Evolutionary conservation across 2,113 vertebrate species (phyloP).

Genomic region (Paracanthobrama guichenoti): DNA sequence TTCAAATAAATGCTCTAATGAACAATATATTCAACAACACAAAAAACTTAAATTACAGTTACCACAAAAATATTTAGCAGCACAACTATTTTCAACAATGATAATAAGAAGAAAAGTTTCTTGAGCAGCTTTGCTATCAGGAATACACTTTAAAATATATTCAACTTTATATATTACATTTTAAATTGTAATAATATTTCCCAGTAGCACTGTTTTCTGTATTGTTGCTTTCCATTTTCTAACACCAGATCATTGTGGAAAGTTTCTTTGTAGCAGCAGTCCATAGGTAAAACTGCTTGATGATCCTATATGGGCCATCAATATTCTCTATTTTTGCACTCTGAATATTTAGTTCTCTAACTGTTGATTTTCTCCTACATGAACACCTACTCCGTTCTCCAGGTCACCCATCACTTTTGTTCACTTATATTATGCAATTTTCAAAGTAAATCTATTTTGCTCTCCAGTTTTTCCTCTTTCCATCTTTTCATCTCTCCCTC

Average conservation of each 20-base stretch:
- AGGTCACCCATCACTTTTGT: conserved; percentile 50
- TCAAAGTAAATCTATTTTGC: conserved; percentile 48
- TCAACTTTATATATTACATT: not conserved
- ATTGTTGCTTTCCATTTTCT: not conserved
- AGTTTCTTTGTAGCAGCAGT: not conserved
- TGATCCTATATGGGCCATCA: not conserved
- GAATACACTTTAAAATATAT: not conserved
- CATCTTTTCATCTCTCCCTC: conserved; percentile 22
- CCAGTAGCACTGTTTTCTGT: not conserved
- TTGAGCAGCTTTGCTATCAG: not conserved
- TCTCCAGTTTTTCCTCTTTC: conserved; percentile 25
- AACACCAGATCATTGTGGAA: not conserved
- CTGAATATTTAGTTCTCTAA: too few species aligned
- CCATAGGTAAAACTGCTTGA: not conserved
- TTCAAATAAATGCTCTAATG: not conserved
- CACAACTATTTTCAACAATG: not conserved
- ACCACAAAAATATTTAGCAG: not conserved
- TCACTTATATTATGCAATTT: conserved; percentile 47
- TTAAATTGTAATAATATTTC: not conserved
- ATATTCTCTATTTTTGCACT: not conserved
- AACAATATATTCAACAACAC: not conserved
- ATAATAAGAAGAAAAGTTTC: too few species aligned
- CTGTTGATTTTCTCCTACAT: conserved; percentile 31
- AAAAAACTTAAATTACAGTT: not conserved
- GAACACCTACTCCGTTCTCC: conserved; percentile 29